These are phyloP conservation scores for Amblyopsis hoosieri DNA, from an alignment of 2,797 vertebrate species.

Conservation along the genomic window DNA sequence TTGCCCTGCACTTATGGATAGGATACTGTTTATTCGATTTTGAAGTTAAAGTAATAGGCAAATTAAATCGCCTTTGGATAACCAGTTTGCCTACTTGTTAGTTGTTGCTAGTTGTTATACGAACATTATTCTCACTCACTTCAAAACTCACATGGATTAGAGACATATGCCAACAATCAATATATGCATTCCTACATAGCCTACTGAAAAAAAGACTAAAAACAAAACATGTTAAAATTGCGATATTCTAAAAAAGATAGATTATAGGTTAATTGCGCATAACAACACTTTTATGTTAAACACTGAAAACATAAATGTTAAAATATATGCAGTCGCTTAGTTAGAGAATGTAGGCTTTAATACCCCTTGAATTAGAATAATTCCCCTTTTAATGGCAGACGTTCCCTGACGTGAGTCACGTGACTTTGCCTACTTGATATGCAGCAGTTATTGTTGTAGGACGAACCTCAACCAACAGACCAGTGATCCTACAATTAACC, in stretches of 20 bases:
- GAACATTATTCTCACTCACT: no score
- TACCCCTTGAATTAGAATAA: conserved; percentile 5
- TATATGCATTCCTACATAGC: no score
- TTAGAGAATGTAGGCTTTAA: conserved; percentile 10
- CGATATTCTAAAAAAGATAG: no score
- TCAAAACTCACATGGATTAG: background rate
- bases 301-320: background rate
- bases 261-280: background rate
- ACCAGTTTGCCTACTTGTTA: no score
- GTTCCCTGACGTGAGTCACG: conserved; percentile 37
- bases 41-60: no score
- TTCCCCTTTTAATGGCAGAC: conserved; percentile 2
- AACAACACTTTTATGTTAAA: background rate
- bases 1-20: conserved; percentile 13
- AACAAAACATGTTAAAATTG: no score
- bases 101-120: no score
- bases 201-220: no score
- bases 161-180: background rate
- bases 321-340: background rate
- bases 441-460: conserved; percentile 51
- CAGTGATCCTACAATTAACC: conserved; percentile 51
- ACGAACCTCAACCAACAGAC: conserved; percentile 47
- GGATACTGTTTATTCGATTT: no score
- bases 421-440: conserved; percentile 54
- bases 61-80: no score